Conservation (phyloP, 2,888 invertebrate species). For the Drosophila cyrtoloma region DNA sequence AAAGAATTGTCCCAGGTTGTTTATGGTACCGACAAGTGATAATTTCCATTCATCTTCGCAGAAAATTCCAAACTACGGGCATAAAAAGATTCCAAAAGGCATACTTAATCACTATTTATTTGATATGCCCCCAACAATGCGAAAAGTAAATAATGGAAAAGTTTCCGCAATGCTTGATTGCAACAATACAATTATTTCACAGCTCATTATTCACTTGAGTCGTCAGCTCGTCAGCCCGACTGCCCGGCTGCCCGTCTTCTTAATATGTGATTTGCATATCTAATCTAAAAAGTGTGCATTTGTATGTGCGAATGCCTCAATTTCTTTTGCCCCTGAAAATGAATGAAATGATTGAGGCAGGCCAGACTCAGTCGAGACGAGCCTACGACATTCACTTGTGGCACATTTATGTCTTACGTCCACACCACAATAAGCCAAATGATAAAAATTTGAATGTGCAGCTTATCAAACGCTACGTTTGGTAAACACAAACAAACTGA, state of each 20-base stretch:
- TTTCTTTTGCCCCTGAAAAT: conserved; percentile 36
- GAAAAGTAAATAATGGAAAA: conserved; percentile 27
- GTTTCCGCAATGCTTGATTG: conserved; percentile 33
- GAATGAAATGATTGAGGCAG: not conserved
- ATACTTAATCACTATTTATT: not conserved
- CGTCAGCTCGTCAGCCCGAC: not conserved
- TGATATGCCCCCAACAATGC: conserved; percentile 3
- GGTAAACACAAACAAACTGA: conserved; percentile 1
- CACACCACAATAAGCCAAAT: not conserved
- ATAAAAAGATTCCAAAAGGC: conserved; percentile 19
- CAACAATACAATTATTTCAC: conserved; percentile 29
- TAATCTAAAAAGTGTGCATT: conserved; percentile 23
- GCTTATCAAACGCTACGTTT: conserved; percentile 19
- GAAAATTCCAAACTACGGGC: conserved; percentile 79
- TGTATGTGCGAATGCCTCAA: not conserved
- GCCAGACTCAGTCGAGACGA: conserved; percentile 29
- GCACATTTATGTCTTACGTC: conserved; percentile 19
- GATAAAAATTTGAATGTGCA: conserved; percentile 12
- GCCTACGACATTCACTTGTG: not conserved
- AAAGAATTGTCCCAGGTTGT: conserved; percentile 90
- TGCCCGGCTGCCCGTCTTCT: not conserved
- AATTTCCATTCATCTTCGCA: conserved; percentile 88
- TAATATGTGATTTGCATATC: conserved; percentile 43
- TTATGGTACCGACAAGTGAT: conserved; percentile 90
- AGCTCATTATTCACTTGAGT: conserved; percentile 49